Evolutionary conservation across 2,113 vertebrate species (phyloP), one percentile per base, ranked within the genome.

Genomic region (Todiramphus saurophagus): DNA sequence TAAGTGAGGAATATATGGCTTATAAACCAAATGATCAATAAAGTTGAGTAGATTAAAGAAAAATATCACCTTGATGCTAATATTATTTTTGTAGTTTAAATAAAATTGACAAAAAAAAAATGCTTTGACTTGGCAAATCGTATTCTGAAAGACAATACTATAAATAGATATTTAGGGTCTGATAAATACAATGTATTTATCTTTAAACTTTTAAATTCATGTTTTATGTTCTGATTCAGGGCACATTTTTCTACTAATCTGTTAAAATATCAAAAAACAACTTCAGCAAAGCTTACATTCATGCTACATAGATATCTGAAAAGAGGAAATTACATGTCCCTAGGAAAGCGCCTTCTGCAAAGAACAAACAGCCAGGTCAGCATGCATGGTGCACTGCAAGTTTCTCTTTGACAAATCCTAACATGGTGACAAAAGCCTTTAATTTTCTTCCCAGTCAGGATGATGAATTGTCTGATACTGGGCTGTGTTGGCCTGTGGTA

Each of bases 331-430:
- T 77, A 96, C 88, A 84, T 7, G 27, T 21, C 28, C 13, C 24
- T 75, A 39, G 68, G 44, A 86, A 90, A 96, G 60, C 5, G 3
- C 9, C 62, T 83, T 94, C 60, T 81, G 43, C 56, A 70, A 74
- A 91, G 55, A 80, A 27, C 67, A 87, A 93, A 53, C 64, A 75
- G 37, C 41, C 82, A 90, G 76, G 85, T 67, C 90, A 90, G 87
- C 93, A 86, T 78, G 90, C 94, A 70, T 1, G 1, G 39, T 23
- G 46, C 33, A 18, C 35, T 37, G 43, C 69, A 64, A 92, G 14
- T 78, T 90, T 93, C 80, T 83, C 60, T 93, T 87, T 78, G 83
- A 83, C 69, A 96, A 75, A 90, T 91, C 70, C 63, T 69, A 82
- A 56, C 2, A 1, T 12, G 64, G 58, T 68, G 78, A 93, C 56